Conservation (phyloP, 2,797 vertebrate genomes). For the Momotus momota region DNA sequence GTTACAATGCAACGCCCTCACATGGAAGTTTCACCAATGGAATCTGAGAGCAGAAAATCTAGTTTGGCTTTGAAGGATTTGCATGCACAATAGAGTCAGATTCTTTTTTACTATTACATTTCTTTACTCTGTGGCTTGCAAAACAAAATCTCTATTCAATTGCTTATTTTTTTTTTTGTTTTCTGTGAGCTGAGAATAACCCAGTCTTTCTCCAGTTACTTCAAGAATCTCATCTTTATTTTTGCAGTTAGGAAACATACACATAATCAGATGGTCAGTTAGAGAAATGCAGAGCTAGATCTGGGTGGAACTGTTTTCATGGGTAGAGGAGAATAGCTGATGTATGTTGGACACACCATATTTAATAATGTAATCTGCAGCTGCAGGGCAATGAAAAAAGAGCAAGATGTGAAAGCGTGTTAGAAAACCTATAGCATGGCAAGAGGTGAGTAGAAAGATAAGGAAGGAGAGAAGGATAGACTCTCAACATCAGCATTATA, state of each 20-base stretch:
- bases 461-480: background rate
- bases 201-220: background rate
- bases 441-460: background rate
- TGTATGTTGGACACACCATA: fast-evolving
- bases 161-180: too few species aligned
- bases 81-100: background rate
- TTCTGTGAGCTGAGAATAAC: background rate
- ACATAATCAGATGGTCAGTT: background rate
- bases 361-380: background rate
- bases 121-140: background rate
- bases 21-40: background rate
- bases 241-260: background rate
- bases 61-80: background rate
- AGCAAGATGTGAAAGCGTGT: background rate
- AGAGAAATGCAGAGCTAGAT: background rate
- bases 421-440: background rate
- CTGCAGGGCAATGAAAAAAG: background rate
- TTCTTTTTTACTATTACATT: background rate
- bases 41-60: background rate
- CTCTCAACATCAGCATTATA: background rate
- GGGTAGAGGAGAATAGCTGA: background rate
- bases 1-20: background rate
- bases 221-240: background rate
- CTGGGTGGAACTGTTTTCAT: background rate
- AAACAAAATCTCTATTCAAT: background rate